Evolutionary conservation across 2,888 invertebrate species (phyloP).

Genomic region (Plebejus melissa): DNA sequence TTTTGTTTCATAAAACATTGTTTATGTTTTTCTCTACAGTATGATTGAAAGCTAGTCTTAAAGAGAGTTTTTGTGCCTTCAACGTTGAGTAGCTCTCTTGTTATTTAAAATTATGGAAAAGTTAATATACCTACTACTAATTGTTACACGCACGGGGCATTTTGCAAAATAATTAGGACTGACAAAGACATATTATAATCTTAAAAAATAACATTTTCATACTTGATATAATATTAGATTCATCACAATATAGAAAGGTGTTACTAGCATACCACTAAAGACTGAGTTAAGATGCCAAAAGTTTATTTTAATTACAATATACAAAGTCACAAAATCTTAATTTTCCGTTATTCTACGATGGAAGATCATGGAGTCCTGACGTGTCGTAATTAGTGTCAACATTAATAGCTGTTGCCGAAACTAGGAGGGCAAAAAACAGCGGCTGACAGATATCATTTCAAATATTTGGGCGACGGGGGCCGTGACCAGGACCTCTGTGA

Average conservation of each 20-base stretch:
- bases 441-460: conserved; percentile 71
- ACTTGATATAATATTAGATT: no score
- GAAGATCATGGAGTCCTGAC: background rate
- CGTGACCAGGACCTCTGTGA: conserved; percentile 68
- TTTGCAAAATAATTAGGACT: no score
- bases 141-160: no score
- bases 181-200: no score
- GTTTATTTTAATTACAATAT: no score
- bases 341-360: background rate
- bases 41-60: conserved; percentile 13
- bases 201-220: no score
- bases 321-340: background rate
- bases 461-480: conserved; percentile 71
- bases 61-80: background rate
- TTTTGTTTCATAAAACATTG: background rate
- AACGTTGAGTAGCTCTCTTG: background rate
- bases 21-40: background rate
- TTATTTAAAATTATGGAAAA: background rate
- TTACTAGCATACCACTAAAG: no score
- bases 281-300: no score
- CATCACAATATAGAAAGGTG: no score
- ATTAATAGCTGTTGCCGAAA: conserved; percentile 54
- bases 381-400: conserved; percentile 60
- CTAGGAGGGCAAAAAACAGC: conserved; percentile 54
- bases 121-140: no score